Conservation (phyloP, 2,113 vertebrate genomes). For the Bungarus multicinctus region DNA sequence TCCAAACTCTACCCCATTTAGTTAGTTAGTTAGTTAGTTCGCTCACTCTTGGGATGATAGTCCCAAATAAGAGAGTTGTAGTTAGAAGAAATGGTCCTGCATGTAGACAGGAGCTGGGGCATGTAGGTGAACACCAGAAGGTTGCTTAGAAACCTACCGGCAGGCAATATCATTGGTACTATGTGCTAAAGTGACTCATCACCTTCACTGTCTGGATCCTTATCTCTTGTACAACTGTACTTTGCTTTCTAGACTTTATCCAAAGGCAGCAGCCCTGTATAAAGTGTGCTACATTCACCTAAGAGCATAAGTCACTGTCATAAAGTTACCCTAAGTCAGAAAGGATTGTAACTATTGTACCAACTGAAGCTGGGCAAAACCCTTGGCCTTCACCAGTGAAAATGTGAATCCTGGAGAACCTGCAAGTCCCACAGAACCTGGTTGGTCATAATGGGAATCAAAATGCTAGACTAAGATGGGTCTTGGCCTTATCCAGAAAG, state of each 20-base stretch:
- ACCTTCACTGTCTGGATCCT: not conserved
- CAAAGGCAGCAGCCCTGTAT: not conserved
- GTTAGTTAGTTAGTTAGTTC: no score
- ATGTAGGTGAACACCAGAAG: not conserved
- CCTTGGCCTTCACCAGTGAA: not conserved
- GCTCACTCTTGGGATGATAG: not conserved
- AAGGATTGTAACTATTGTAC: not conserved
- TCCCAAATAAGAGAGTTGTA: not conserved
- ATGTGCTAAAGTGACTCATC: not conserved
- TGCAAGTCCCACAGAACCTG: not conserved
- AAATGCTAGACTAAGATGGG: not conserved
- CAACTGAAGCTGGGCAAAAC: not conserved
- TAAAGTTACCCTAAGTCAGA: not conserved
- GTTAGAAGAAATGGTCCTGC: not conserved
- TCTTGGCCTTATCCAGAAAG: not conserved
- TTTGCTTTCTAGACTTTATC: not conserved
- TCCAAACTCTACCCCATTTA: not conserved
- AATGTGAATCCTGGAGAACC: not conserved
- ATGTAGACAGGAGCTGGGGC: not conserved
- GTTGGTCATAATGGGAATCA: not conserved
- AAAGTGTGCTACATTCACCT: not conserved
- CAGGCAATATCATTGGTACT: not conserved
- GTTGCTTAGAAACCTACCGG: not conserved
- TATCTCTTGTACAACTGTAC: not conserved
- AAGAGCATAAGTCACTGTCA: not conserved